Evolutionary conservation across 64 coral and sea anemone species (phyloP), one percentile per base, ranked within the genome.

Genomic region (Montipora efflorescens): DNA sequence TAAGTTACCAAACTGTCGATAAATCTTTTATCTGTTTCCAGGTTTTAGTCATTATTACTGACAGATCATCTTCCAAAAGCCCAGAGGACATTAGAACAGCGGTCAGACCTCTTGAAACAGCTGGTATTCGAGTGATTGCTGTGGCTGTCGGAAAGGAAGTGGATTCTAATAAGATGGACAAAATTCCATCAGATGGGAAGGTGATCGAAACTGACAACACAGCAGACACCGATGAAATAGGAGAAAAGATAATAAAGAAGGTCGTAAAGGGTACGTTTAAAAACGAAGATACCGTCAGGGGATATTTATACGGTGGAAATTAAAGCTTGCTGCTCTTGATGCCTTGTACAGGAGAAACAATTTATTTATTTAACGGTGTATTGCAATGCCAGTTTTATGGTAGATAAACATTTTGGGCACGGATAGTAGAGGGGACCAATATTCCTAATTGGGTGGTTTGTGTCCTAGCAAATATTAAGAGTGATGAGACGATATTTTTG

Each of bases 41-140:
- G 89, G 89, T 97, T 48, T 82, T 94, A 64, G 92, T 91, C 2
- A 45, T 97, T 20, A 91, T 97, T n/a, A 88, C 93, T 28, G 95
- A 97, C 74, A 97, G 87, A 36, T 77, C 75, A 6, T 97, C 95
- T 48, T 73, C n/a, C 23, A 84, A 75, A 76, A 94, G 76, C 57
- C 74, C 47, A 36, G 70, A 92, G 51, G 70, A 77, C 14, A 92
- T 92, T 14, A 61, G 74, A 76, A 7, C 80, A 16, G 57, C 70
- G 61, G 51, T 83, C 16, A 49, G 6, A 36, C 43, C 90, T 2
- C 80, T 92, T 4, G 74, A 82, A 77, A 75, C 44, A 66, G 81
- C 71, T 64, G 90, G 90, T 57, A 78, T 92, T 25, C 71, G 80
- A 48, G 81, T 92, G 21, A 92, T 92, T 47, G 80, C 90, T 19